phyloP scores from a whole-genome alignment of 2,888 invertebrate species.

The Perizoma affinitatum region DNA sequence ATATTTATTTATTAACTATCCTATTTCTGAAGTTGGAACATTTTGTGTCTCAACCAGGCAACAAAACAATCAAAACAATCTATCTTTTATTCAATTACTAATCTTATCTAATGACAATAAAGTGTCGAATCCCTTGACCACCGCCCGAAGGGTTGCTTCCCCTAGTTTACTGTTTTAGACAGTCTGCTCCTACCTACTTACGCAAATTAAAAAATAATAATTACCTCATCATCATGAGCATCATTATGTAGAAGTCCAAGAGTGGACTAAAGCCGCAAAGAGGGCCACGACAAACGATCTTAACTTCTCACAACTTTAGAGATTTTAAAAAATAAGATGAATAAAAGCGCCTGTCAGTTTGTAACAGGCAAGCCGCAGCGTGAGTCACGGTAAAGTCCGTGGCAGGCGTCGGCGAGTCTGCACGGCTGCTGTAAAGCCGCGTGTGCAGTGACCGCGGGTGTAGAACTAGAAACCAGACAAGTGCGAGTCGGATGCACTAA shows the following conservation, averaged over 20 bases:
- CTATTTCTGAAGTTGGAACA: conserved; percentile 1
- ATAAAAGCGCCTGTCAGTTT: conserved; percentile 47
- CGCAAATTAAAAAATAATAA: conserved; percentile 63
- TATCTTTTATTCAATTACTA: conserved; percentile 11
- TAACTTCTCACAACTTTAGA: too few relatives aligned
- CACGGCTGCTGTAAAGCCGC: conserved; percentile 26
- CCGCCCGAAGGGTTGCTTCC: conserved; percentile 57
- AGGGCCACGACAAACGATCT: too few relatives aligned
- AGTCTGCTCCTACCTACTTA: conserved; percentile 54
- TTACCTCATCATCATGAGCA: not conserved
- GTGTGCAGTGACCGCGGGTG: not conserved
- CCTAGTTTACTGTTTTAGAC: conserved; percentile 52
- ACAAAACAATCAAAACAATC: conserved; percentile 32
- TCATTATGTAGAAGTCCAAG: too few relatives aligned
- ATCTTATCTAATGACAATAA: conserved; percentile 14
- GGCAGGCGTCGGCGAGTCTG: conserved; percentile 53
- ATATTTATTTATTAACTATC: too few relatives aligned
- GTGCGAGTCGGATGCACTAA: too few relatives aligned
- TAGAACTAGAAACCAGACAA: too few relatives aligned
- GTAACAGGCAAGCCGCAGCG: conserved; percentile 50
- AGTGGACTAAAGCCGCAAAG: too few relatives aligned
- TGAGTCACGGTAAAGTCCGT: conserved; percentile 76
- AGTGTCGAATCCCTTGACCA: conserved; percentile 15
- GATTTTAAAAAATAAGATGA: too few relatives aligned
- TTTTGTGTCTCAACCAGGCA: conserved; percentile 18